Evolutionary conservation across 1,140 invertebrate species (phyloP).

Genomic region (Acarapis woodi): DNA sequence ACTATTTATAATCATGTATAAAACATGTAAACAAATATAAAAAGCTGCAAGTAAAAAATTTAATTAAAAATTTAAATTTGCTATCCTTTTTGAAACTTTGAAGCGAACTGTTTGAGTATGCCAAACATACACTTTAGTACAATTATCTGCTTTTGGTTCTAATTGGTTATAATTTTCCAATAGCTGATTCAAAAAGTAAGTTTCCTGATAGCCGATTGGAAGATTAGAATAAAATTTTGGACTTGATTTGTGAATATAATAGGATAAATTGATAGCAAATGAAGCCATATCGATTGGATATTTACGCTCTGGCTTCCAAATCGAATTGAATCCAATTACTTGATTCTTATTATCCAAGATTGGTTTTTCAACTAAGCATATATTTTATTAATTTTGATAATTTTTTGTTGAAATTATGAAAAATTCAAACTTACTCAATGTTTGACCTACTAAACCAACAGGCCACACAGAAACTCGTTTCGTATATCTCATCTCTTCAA

Average conservation of each 20-base stretch:
- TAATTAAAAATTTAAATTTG: too few relatives aligned
- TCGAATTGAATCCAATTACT: conserved; percentile 39
- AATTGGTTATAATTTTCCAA: conserved; percentile 42
- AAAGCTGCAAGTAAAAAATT: too few relatives aligned
- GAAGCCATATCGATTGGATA: conserved; percentile 97
- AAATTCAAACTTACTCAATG: too few relatives aligned
- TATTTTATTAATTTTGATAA: too few relatives aligned
- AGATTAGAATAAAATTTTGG: conserved; percentile 53
- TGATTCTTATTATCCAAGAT: conserved; percentile 29
- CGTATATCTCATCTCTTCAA: conserved; percentile 60
- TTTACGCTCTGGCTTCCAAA: conserved; percentile 53
- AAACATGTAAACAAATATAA: too few relatives aligned
- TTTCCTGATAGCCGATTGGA: conserved; percentile 65
- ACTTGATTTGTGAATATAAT: conserved; percentile 40
- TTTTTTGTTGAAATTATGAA: too few relatives aligned
- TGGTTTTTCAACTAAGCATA: conserved; percentile 41
- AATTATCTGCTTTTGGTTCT: conserved; percentile 61
- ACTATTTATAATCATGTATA: too few relatives aligned
- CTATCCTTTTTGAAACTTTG: too few relatives aligned
- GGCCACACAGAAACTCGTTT: conserved; percentile 83
- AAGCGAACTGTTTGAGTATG: conserved; percentile 83
- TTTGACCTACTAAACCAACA: conserved; percentile 69
- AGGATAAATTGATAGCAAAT: conserved; percentile 64
- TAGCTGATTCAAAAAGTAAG: conserved; percentile 46
- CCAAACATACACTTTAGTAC: conserved; percentile 80